phyloP scores from a whole-genome alignment of 2,797 vertebrate genomes.

The Muraenolepis orangiensis region DNA sequence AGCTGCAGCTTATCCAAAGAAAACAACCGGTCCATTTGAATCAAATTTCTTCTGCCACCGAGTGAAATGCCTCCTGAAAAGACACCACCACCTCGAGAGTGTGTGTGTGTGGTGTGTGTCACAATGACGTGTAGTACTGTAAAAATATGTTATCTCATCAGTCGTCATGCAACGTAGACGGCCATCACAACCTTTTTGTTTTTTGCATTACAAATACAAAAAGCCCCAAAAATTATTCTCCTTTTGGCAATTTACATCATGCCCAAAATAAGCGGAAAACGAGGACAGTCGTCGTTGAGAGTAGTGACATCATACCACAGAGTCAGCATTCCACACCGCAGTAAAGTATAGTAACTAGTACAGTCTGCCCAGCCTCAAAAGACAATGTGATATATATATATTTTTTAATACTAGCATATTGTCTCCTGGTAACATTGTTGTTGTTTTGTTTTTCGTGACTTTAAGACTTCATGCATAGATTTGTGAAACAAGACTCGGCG shows the following conservation, averaged over 20 bases:
- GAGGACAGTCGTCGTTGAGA: neutral
- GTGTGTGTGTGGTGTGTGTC: neutral
- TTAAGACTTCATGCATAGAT: slow-evolving; percentile 69
- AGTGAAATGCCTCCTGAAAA: neutral
- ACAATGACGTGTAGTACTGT: neutral
- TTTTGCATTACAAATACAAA: no score
- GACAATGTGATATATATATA: no score
- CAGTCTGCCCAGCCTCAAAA: neutral
- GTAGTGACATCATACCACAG: neutral
- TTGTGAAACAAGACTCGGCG: slow-evolving; percentile 59
- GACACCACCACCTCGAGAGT: neutral
- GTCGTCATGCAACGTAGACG: neutral
- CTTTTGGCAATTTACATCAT: slow-evolving; percentile 1
- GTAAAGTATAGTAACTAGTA: no score
- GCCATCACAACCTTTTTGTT: neutral
- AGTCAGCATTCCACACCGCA: neutral
- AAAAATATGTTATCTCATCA: neutral
- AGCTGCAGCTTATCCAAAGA: slow-evolving; percentile 4
- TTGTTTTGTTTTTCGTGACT: neutral
- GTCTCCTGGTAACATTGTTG: slow-evolving; percentile 55
- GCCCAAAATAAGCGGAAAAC: neutral
- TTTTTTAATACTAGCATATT: slow-evolving; percentile 41
- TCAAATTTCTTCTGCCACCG: neutral
- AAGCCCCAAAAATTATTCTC: neutral
- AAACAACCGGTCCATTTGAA: neutral